Conservation (phyloP, 2,797 vertebrate species). For the Intellagama lesueurii region DNA sequence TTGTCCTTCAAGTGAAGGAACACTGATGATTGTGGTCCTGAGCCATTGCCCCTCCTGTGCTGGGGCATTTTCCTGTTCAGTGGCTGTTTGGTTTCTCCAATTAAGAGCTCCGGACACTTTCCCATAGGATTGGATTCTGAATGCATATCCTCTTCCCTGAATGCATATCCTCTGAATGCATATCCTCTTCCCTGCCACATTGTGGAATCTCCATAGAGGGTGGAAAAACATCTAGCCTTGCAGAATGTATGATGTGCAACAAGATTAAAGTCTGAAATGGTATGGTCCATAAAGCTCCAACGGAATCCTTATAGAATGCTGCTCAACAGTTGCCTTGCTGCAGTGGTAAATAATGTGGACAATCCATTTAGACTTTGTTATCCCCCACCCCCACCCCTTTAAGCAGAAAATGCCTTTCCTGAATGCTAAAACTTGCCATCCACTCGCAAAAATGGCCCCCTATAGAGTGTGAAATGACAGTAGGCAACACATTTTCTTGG, state of each 20-base stretch:
- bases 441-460: conserved; percentile 69
- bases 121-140: background rate
- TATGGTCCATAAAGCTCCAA: conserved; percentile 59
- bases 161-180: background rate
- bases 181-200: conserved; percentile 11
- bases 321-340: conserved; percentile 55
- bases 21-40: too few species aligned
- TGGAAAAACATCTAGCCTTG: conserved; percentile 43
- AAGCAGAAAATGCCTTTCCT: conserved; percentile 70
- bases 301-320: conserved; percentile 53
- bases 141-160: conserved; percentile 1
- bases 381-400: conserved; percentile 53
- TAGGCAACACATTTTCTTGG: conserved; percentile 67
- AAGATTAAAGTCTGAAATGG: conserved; percentile 50
- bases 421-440: conserved; percentile 58
- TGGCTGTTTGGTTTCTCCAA: too few species aligned
- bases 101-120: background rate
- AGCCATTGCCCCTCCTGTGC: too few species aligned
- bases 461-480: conserved; percentile 70
- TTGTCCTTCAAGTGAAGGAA: too few species aligned
- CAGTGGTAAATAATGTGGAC: conserved; percentile 51
- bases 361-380: conserved; percentile 57
- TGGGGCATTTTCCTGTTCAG: too few species aligned
- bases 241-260: conserved; percentile 65
- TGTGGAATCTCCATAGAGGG: conserved; percentile 35